A percentile compares a stretch with the other conserved stretches of the same genome.
Conservation (phyloP, 2,888 invertebrate species). For the Brachypalpus laphriformis region DNA sequence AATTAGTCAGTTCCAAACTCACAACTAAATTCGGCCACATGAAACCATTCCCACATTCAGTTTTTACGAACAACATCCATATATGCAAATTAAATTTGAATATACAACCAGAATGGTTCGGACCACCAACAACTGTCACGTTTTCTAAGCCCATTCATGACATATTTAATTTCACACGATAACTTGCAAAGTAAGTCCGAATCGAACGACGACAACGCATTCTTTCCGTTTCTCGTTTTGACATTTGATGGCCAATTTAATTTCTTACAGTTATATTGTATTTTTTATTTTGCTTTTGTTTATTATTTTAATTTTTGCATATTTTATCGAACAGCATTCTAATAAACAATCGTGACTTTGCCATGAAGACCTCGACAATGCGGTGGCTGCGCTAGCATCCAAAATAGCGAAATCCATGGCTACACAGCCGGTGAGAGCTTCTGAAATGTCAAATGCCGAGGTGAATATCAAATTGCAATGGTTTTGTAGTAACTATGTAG, state of each 20-base stretch:
- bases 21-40: not conserved
- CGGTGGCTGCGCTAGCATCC: constrained; percentile 38
- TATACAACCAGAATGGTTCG: not conserved
- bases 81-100: constrained; percentile 9
- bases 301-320: constrained; percentile 38
- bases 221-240: constrained; percentile 51
- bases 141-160: constrained; percentile 41
- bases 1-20: too few relatives aligned
- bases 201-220: constrained; percentile 21
- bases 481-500: not conserved
- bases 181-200: not conserved
- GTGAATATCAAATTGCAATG: constrained; percentile 24
- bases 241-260: constrained; percentile 52
- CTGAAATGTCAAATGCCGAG: constrained; percentile 55
- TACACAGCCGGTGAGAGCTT: not conserved
- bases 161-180: constrained; percentile 38
- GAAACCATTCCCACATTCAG: not conserved
- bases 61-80: not conserved
- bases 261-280: constrained; percentile 28
- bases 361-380: constrained; percentile 43
- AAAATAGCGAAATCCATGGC: constrained; percentile 32
- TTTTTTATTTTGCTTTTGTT: not conserved
- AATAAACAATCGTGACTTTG: constrained; percentile 50
- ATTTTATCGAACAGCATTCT: constrained; percentile 40
- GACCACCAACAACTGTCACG: constrained; percentile 43